Evolutionary conservation across 2,797 vertebrate genomes (phyloP), one percentile per base, ranked within the genome.

Genomic region (Gallirallus australis): DNA sequence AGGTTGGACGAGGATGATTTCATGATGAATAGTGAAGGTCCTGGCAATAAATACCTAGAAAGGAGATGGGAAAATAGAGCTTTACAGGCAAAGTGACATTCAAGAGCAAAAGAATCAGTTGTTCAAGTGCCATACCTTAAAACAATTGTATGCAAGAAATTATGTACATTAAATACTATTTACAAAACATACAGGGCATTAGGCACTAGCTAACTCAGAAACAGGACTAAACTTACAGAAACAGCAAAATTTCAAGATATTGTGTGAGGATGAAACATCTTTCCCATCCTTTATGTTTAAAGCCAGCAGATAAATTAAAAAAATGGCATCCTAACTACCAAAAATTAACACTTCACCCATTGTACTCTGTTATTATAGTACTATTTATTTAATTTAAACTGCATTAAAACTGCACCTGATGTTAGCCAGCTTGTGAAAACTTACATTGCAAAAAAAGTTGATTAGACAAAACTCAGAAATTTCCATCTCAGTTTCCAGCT

Each of bases 11-110:
- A 98, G 97, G 99, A 98, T 98, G 99, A 98, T 98, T 99, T 99
- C 98, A 99, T 96, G 98, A 99, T 98, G 98, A 99, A 99, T 97
- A 99, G 99, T 97, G 99, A 98, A 97, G 99, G 98, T 98, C 99
- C 98, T 98, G 99, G 99, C 98, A 99, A 98, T 98, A 99, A 98
- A 98, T 98, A 99, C 99, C 99, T 99, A 98, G 86, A 98, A 97
- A 98, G 96, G 23, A 96, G 57, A 91, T 79, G 68, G 42, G 73
- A 96, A 96, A 93, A 93, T 65, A 91, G 11, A 93, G 82, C 87
- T 94, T 95, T 94, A 96, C 28, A 95, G 92, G 57, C 64, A 94
- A 95, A 78, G 56, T 66, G 94, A 53, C 21, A 94, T 85, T 82
- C 71, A 86, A 82, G 10, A 53, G 33, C 47, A 89, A 86, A 73